Percentiles rank a stretch among this genome's conserved stretches.
These are phyloP conservation scores for Chondrosia reniformis DNA, from an alignment of 37 sponge, comb jelly and placozoan genomes.

Conservation along the genomic window DNA sequence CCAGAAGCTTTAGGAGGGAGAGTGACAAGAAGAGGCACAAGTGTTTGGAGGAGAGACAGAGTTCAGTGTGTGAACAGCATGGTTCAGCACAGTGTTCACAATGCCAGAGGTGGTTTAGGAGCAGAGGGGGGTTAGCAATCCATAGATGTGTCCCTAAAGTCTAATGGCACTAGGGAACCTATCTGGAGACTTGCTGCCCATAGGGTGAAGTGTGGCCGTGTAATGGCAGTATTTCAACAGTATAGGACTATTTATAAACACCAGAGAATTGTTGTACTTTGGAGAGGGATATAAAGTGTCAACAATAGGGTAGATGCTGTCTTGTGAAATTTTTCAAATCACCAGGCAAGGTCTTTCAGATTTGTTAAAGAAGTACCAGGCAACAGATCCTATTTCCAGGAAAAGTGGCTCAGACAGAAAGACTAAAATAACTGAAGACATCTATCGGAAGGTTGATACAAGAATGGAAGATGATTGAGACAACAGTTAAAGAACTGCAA, in stretches of 20 bases:
- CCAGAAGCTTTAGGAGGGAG: background rate
- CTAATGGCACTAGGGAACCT: background rate
- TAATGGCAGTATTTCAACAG: constrained; percentile 17
- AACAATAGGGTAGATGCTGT: too few relatives aligned
- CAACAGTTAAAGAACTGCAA: too few relatives aligned
- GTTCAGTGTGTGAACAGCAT: constrained; percentile 16
- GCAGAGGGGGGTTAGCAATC: constrained; percentile 12
- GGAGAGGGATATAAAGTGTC: too few relatives aligned
- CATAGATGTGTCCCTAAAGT: background rate
- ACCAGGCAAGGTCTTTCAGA: too few relatives aligned
- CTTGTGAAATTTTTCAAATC: too few relatives aligned
- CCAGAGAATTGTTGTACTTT: too few relatives aligned
- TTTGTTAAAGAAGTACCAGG: too few relatives aligned
- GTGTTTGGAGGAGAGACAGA: background rate
- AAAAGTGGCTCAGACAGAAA: too few relatives aligned
- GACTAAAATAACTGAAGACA: too few relatives aligned
- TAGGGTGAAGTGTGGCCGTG: constrained; percentile 8
- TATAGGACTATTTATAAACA: background rate
- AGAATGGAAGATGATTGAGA: too few relatives aligned
- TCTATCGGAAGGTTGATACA: too few relatives aligned
- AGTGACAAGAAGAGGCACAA: constrained; percentile 19
- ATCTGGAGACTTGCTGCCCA: constrained; percentile 15
- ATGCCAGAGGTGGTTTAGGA: constrained; percentile 18
- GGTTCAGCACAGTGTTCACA: constrained; percentile 6
- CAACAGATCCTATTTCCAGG: too few relatives aligned